Conservation (phyloP, 1,140 invertebrate genomes). For the Kradibia gibbosae region DNA sequence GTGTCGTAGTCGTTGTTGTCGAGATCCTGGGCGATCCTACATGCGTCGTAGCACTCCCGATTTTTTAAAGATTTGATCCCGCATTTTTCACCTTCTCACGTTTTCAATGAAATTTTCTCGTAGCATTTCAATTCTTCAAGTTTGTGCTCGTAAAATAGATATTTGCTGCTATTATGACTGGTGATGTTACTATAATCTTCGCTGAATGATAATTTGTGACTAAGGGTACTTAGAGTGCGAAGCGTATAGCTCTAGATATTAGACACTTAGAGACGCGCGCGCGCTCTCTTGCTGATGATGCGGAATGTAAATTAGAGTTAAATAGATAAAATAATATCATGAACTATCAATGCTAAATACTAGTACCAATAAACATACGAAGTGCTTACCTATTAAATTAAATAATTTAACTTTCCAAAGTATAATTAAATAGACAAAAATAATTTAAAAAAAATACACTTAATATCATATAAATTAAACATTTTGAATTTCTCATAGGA, state of each 20-base stretch:
- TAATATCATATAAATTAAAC: no score
- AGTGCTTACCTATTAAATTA: no score
- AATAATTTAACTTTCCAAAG: no score
- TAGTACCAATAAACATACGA: no score
- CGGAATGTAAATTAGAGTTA: not conserved
- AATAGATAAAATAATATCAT: no score
- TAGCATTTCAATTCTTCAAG: slow-evolving; percentile 17
- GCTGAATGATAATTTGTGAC: slow-evolving; percentile 48
- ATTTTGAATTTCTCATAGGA: no score
- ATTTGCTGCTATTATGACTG: not conserved
- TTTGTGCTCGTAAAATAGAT: slow-evolving; percentile 45
- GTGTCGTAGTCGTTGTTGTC: not conserved
- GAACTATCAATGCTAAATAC: no score
- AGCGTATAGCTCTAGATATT: slow-evolving; percentile 19
- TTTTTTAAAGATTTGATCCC: slow-evolving; percentile 25
- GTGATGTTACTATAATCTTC: not conserved
- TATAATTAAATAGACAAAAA: no score
- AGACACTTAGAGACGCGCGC: slow-evolving; percentile 14
- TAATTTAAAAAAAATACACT: no score
- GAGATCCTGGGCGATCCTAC: not conserved
- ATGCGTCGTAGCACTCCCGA: not conserved
- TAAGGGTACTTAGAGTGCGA: slow-evolving; percentile 41
- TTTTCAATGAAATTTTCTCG: slow-evolving; percentile 6
- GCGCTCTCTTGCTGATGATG: not conserved
- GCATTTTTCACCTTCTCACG: slow-evolving; percentile 65